A percentile compares a stretch with the other conserved stretches of the same genome.
Evolutionary conservation across 2,888 invertebrate species (phyloP).

Genomic region (Eristalis pertinax): DNA sequence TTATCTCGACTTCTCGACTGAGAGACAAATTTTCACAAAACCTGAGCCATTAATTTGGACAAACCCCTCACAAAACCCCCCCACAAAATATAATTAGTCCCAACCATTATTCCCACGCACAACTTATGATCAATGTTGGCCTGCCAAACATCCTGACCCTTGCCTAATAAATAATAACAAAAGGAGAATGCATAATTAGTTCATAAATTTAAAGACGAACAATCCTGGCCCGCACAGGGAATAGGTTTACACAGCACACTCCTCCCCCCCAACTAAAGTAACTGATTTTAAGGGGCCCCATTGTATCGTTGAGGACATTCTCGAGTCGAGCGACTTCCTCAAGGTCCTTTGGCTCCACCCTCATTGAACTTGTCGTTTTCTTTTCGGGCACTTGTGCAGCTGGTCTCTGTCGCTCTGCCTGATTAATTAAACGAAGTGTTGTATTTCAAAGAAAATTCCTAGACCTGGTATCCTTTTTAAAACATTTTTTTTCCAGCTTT

Average conservation of each 20-base stretch:
- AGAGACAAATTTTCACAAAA: conserved; percentile 47
- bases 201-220: conserved; percentile 53
- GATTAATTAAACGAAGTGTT: conserved; percentile 57
- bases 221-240: neutral
- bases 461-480: conserved; percentile 22
- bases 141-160: conserved; percentile 56
- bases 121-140: conserved; percentile 61
- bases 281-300: conserved; percentile 50
- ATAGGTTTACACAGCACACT: conserved; percentile 29
- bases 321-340: neutral
- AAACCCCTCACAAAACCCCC: conserved; percentile 1
- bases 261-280: conserved; percentile 15
- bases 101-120: conserved; percentile 50
- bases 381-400: conserved; percentile 26
- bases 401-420: conserved; percentile 26
- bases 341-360: conserved; percentile 7
- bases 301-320: conserved; percentile 13
- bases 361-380: neutral
- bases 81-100: conserved; percentile 53
- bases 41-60: conserved; percentile 44
- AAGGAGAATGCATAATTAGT: conserved; percentile 60
- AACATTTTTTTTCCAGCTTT: neutral
- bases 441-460: conserved; percentile 44
- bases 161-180: conserved; percentile 60
- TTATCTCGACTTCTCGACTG: conserved; percentile 35